Evolutionary conservation across 2,888 invertebrate species (phyloP).

Genomic region (Pandemis cinnamomeana): DNA sequence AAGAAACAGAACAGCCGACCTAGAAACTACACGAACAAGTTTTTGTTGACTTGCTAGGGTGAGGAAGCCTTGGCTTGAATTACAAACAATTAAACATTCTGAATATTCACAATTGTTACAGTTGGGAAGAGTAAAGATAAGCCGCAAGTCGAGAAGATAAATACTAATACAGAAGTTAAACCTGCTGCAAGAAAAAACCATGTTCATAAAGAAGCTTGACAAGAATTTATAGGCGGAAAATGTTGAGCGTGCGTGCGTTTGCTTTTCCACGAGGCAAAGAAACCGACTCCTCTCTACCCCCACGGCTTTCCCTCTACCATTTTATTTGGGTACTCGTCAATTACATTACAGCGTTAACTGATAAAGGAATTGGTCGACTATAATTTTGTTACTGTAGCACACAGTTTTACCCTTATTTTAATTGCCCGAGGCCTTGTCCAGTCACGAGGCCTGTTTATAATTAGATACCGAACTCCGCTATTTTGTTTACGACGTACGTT

Average conservation of each 20-base stretch:
- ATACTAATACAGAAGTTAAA: no score
- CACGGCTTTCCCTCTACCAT: no score
- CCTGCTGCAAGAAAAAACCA: no score
- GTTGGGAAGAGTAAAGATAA: not conserved
- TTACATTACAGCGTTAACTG: no score
- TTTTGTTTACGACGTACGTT: constrained; percentile 24
- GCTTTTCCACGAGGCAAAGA: no score
- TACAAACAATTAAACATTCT: not conserved
- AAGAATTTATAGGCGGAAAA: no score
- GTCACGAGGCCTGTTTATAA: constrained; percentile 25
- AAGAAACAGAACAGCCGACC: constrained; percentile 7
- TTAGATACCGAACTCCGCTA: constrained; percentile 22
- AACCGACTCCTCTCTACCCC: no score
- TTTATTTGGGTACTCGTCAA: no score
- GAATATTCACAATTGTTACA: constrained; percentile 1
- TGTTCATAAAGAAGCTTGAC: no score
- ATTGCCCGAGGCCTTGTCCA: constrained; percentile 29
- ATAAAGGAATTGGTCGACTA: not conserved
- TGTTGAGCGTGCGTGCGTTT: no score
- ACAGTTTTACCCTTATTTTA: constrained; percentile 8
- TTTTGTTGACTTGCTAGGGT: constrained; percentile 1
- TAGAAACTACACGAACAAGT: constrained; percentile 28
- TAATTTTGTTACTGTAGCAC: not conserved
- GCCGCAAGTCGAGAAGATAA: not conserved
- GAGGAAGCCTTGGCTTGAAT: constrained; percentile 10